These are phyloP conservation scores for Enteromius mattozi DNA, from an alignment of 2,797 vertebrate genomes.

Conservation along the genomic window DNA sequence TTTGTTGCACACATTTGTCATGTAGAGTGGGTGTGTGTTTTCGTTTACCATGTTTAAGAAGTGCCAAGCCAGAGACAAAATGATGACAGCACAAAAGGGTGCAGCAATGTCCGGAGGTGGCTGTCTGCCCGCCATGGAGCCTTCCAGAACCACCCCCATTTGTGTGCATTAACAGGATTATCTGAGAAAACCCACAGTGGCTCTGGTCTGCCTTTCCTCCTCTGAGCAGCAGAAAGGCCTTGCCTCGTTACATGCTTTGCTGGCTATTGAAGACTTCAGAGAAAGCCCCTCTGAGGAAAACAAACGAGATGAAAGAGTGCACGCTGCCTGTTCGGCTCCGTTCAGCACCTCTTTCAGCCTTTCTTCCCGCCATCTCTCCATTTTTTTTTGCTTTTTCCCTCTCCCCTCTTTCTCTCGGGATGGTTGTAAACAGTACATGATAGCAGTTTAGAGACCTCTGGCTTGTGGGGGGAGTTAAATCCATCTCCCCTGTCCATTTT, in stretches of 20 bases:
- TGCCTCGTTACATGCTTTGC: constrained; percentile 66
- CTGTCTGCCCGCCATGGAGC: constrained; percentile 54
- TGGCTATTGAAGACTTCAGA: constrained; percentile 68
- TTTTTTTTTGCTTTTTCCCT: constrained; percentile 5
- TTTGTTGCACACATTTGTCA: constrained; percentile 1
- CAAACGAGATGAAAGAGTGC: constrained; percentile 65
- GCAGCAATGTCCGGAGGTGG: constrained; percentile 60
- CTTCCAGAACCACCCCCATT: constrained; percentile 63
- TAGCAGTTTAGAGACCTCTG: constrained; percentile 66
- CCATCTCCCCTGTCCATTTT: constrained; percentile 63
- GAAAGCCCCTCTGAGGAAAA: constrained; percentile 64
- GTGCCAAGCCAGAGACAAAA: constrained; percentile 42
- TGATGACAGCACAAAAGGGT: constrained; percentile 56
- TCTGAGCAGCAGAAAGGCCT: constrained; percentile 56
- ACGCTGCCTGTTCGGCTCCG: constrained; percentile 56
- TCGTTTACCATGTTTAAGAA: constrained; percentile 29
- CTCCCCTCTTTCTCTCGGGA: constrained; percentile 54
- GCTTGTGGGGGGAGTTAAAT: constrained; percentile 58
- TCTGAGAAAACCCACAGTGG: constrained; percentile 59
- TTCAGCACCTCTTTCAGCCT: constrained; percentile 56
- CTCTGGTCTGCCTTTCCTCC: constrained; percentile 58
- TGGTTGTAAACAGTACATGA: constrained; percentile 63
- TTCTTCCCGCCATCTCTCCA: constrained; percentile 42
- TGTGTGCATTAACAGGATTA: constrained; percentile 69
- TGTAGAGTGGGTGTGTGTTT: not conserved